A percentile compares a stretch with the other conserved stretches of the same genome.
Evolutionary conservation across 23 tunicate species (phyloP).

Genomic region (Phallusia fumigata): DNA sequence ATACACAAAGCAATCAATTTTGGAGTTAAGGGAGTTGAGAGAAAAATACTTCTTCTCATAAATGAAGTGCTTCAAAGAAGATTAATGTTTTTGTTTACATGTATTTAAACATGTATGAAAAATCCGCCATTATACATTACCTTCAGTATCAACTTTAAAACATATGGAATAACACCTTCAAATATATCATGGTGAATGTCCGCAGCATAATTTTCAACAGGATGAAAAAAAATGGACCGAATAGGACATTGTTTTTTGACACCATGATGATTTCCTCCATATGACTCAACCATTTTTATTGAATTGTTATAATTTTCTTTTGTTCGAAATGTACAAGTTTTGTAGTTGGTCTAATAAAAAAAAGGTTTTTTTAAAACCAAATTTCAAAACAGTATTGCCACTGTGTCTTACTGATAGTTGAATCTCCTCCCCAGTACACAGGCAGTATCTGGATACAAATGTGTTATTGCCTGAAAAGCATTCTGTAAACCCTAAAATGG

Average conservation of each 20-base stretch:
- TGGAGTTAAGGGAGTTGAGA: slow-evolving; percentile 9
- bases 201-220: slow-evolving; percentile 12
- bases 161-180: slow-evolving; percentile 12
- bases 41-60: slow-evolving; percentile 2
- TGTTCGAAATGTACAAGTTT: slow-evolving; percentile 11
- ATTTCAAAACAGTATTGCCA: not conserved
- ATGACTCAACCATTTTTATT: not conserved
- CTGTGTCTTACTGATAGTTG: slow-evolving; percentile 9
- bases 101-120: not conserved
- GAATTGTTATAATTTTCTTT: slow-evolving; percentile 6
- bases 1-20: slow-evolving; percentile 10
- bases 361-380: not conserved
- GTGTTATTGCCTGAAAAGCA: slow-evolving; percentile 6
- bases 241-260: slow-evolving; percentile 8
- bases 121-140: slow-evolving; percentile 8
- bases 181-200: slow-evolving; percentile 14
- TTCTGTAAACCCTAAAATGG: slow-evolving; percentile 12
- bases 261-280: slow-evolving; percentile 12
- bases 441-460: slow-evolving; percentile 12
- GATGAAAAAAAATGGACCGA: slow-evolving; percentile 11
- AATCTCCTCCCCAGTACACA: slow-evolving; percentile 11
- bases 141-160: slow-evolving; percentile 7
- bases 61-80: slow-evolving; percentile 11
- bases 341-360: slow-evolving; percentile 8
- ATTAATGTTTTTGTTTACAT: not conserved